Conservation (phyloP, 1,140 invertebrate species). For the Periplaneta americana region DNA sequence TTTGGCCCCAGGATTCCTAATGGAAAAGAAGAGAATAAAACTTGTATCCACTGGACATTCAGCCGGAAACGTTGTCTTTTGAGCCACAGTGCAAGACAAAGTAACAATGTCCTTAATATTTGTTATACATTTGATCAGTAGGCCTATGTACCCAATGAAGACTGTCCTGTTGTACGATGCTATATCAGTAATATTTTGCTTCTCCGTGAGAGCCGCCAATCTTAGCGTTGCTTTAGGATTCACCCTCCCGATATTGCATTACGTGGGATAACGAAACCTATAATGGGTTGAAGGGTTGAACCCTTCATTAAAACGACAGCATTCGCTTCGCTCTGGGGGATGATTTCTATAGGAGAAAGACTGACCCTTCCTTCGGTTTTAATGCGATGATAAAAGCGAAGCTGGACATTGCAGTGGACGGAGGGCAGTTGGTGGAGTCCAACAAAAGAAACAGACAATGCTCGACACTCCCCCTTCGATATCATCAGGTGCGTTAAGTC, state of each 20-base stretch:
- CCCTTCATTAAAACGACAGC: not conserved
- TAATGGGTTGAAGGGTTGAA: not conserved
- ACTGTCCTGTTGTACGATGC: not conserved
- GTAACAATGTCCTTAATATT: no score
- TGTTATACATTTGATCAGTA: no score
- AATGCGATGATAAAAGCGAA: not conserved
- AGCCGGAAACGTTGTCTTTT: no score
- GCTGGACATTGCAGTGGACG: not conserved
- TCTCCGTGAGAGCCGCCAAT: not conserved
- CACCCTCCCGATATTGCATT: not conserved
- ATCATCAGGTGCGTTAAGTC: not conserved
- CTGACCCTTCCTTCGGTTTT: not conserved
- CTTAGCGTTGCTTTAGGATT: not conserved
- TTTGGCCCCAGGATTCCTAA: no score
- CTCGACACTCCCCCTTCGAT: not conserved
- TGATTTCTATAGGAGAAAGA: not conserved
- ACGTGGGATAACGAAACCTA: not conserved
- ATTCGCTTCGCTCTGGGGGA: not conserved
- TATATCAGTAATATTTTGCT: not conserved
- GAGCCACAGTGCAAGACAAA: no score
- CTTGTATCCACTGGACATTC: no score
- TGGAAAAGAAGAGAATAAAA: no score
- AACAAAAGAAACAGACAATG: not conserved
- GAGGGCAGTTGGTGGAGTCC: not conserved
- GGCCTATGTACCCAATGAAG: no score